phyloP scores from a whole-genome alignment of 2,113 vertebrate genomes.

The Macroglossus sobrinus region DNA sequence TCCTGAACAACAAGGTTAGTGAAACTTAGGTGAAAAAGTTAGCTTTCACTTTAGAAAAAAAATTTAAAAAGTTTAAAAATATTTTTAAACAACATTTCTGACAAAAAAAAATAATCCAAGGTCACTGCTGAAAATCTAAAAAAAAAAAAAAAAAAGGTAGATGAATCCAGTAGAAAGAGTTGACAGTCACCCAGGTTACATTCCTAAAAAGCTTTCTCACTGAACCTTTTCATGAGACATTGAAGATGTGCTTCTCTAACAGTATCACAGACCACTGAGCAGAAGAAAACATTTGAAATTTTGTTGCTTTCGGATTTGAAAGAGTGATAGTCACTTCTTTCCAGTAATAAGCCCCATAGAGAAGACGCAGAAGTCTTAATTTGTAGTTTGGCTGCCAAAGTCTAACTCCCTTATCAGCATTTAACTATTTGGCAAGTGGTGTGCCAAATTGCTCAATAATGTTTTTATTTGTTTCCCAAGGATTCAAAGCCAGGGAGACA shows the following conservation, averaged over 20 bases:
- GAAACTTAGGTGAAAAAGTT: not conserved
- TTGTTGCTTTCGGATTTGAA: constrained; percentile 29
- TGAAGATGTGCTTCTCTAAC: not conserved
- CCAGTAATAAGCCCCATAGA: not conserved
- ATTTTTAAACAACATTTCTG: not conserved
- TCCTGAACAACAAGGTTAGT: not conserved
- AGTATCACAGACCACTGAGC: not conserved
- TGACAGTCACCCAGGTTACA: not conserved
- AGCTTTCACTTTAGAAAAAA: not conserved
- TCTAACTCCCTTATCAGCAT: not conserved
- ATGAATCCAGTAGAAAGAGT: not conserved
- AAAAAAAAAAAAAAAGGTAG: not conserved
- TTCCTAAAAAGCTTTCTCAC: not conserved
- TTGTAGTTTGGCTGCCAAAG: not conserved
- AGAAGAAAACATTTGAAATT: constrained; percentile 36
- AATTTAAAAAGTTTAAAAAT: not conserved
- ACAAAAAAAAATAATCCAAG: constrained; percentile 10
- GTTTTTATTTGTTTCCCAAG: not conserved
- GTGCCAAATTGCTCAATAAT: not conserved
- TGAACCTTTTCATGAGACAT: not conserved
- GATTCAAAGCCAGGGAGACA: not conserved
- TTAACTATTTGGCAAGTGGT: not conserved
- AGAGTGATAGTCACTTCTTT: constrained; percentile 21
- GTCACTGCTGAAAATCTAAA: not conserved
- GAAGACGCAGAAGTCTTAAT: not conserved